Base-by-base conservation (phyloP, 2,797 vertebrate genomes). In the Epinephelus coioides region DNA sequence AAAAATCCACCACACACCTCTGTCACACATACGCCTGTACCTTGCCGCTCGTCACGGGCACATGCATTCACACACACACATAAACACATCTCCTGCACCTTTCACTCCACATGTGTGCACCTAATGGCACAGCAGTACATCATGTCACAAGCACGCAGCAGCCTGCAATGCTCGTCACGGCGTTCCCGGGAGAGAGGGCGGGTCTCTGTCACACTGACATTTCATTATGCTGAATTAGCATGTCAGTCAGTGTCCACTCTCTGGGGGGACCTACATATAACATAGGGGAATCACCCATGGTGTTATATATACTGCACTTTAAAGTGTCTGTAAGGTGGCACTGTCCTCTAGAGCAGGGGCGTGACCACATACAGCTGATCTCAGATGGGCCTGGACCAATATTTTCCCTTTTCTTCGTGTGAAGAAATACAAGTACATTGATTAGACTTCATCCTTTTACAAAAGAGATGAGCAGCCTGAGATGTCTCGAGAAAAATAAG, bases 211-310 rank as follows among this genome's bases (percentile, higher is more conserved):
- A 82, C 61, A 2, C 82, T 90, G 85, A 92, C 86, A 84, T 90
- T 88, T 88, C 57, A 78, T 57, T 77, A 78, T 73, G 79, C 78
- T 75, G 84, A 86, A 85, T 88, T 86, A 90, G 78, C 85, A 82
- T 62, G 71, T 73, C 88, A 79, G 73, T 85, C 71, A 73, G 53
- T 40, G 23, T 67, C 43, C 56, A 19, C 61, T 59, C 77, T 76
- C 73, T 21, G 57, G 15, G 27, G 69, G 62, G 19, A 69, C 34
- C 49, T 51, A 56, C 34, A 34, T 73, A 46, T 69, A 40, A 78
- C 27, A 50, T 17, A 25, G 54, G 51, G 50, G 68, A 78, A 78
- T 78, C 66, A 73, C 82, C 54, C 55, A 30, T 47, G 62, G 8
- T 60, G 43, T 80, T 62, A 50, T 64, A 17, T 34, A 70, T 25